Percentiles rank a stretch among this genome's conserved stretches.
These are phyloP conservation scores for Astur gentilis DNA, from an alignment of 2,113 vertebrate species.

Conservation along the genomic window DNA sequence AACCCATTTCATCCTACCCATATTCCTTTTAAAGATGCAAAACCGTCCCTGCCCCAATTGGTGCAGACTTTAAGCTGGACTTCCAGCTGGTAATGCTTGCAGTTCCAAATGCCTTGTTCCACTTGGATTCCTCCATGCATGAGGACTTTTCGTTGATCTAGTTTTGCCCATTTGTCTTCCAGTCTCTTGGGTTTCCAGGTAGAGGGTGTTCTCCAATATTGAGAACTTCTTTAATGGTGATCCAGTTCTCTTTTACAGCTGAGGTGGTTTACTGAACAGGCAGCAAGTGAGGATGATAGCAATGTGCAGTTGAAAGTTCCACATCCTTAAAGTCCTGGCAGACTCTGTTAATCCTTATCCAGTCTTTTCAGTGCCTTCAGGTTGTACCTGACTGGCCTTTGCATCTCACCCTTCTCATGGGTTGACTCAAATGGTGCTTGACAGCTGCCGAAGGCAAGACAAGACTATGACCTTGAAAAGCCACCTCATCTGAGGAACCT, in stretches of 20 bases:
- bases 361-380: background rate
- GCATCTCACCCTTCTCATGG: background rate
- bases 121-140: background rate
- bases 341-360: background rate
- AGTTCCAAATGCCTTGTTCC: background rate
- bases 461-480: background rate
- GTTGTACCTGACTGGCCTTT: background rate
- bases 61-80: background rate
- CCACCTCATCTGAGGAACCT: background rate
- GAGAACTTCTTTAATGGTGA: background rate
- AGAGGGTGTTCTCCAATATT: accelerated
- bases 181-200: background rate
- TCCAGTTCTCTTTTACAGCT: background rate
- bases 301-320: background rate
- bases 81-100: background rate
- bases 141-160: background rate
- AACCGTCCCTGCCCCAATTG: background rate
- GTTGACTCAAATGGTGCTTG: background rate
- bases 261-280: background rate
- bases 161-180: background rate
- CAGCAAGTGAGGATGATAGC: background rate
- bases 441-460: background rate
- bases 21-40: background rate
- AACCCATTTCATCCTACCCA: background rate
- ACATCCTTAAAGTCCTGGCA: background rate